phyloP scores from a whole-genome alignment of 2,888 invertebrate genomes.

The Drosophila borealis region DNA sequence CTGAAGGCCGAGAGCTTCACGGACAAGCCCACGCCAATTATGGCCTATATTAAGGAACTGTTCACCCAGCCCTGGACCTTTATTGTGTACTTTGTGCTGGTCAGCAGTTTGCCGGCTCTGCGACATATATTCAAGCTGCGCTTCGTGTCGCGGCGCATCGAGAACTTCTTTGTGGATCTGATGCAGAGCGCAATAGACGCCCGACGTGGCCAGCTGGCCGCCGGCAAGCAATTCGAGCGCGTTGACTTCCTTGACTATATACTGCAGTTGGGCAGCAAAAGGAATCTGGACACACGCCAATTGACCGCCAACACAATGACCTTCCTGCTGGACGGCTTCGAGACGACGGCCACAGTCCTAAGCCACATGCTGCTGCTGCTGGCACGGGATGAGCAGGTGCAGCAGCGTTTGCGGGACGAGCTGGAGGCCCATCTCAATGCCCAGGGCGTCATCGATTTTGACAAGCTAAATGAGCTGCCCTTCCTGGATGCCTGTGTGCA shows the following conservation, averaged over 20 bases:
- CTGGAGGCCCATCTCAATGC: conserved; percentile 53
- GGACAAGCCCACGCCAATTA: conserved; percentile 78
- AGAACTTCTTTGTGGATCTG: conserved; percentile 71
- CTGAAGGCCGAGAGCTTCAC: conserved; percentile 84
- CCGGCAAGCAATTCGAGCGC: conserved; percentile 64
- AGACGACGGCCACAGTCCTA: conserved; percentile 80
- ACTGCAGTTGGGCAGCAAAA: conserved; percentile 76
- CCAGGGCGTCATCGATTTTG: conserved; percentile 70
- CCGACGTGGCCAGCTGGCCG: conserved; percentile 52
- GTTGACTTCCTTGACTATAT: conserved; percentile 82
- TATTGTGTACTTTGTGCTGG: conserved; percentile 55
- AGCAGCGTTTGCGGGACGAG: conserved; percentile 77
- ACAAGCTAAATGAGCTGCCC: conserved; percentile 74
- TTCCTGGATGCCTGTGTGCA: conserved; percentile 82
- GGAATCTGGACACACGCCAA: conserved; percentile 57
- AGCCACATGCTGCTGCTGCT: conserved; percentile 75
- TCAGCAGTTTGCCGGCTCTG: conserved; percentile 73
- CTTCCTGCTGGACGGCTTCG: conserved; percentile 83
- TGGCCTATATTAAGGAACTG: conserved; percentile 72
- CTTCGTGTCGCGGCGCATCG: conserved; percentile 87
- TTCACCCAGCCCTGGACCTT: conserved; percentile 70
- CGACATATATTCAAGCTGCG: conserved; percentile 59
- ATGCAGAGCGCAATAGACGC: conserved; percentile 73
- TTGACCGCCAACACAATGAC: conserved; percentile 81
- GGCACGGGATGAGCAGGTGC: conserved; percentile 66